Base-by-base conservation (phyloP, 2,113 vertebrate species). In the human (Homo sapiens) region DNA sequence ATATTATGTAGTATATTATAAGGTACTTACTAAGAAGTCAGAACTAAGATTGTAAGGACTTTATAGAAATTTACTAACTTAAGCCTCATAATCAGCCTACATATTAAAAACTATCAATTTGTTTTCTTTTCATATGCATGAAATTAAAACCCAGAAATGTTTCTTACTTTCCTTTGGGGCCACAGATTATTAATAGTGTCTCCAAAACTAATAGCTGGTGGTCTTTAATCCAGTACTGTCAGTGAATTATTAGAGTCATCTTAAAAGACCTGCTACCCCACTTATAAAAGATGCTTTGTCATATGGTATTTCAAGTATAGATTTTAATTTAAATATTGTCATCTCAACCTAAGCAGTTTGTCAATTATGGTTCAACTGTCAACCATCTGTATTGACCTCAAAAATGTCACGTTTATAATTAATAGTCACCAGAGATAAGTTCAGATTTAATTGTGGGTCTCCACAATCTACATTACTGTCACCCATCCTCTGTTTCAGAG, bases 241-340 rank as follows among this genome's bases (percentile, higher is more conserved):
- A n/a, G 22, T 35, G 8, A 93, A 23, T 87, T 23, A 20, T 27
- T 4, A 6, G 9, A n/a, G 2, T 66, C 73, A 84, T 81, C 88
- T 61, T 75, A 40, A 32, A 59, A 82, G 92, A 89, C 80, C 72
- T 64, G 25, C 0, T 35, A 48, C 27, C 12, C 17, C 30, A 64
- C 38, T 75, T 40, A n/a, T 59, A 45, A 84, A 50, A 22, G 68
- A 93, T 52, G 72, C 30, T 90, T 96, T 97, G 93, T 96, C 96
- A 50, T 57, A 25, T 96, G 97, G 35, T 32, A 97, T 98, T 97
- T 97, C 84, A 92, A 87, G 64, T 64, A 96, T 68, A 92, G 94
- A 93, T 80, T 96, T 96, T 96, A 97, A 97, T 97, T 97, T 95
- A 70, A 93, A 61, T 93, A 50, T 95, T 90, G 88, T 55, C 79